Evolutionary conservation across 2,888 invertebrate genomes (phyloP), one percentile per base, ranked within the genome.

Genomic region (Pyrocoelia pectoralis): DNA sequence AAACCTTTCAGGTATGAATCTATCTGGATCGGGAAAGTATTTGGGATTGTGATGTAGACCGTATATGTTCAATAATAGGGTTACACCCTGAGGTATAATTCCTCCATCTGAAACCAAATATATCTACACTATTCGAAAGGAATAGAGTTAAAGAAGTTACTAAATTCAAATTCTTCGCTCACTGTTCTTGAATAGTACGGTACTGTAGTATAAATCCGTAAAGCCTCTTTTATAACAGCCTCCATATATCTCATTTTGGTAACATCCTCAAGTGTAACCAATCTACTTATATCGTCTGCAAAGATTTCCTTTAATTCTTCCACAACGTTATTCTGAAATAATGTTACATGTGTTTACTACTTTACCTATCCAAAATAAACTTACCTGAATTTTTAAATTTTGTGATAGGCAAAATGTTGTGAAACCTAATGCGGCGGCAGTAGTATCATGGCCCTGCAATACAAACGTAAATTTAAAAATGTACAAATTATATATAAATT

Each of bases 201-300:
- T 0, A 84, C 85, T 0, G 84, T 79, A 0, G 85, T 84, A 66
- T 79, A 85, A 6, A 85, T 58, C 6, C 85, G 73, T 40, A 85
- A 75, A 0, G 82, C 74, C 71, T 85, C 85, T 65, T 83, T 85
- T 38, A 85, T 82, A 0, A 84, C 84, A 28, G 79, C 67, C 51
- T 85, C 85, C 67, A 85, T 78, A 70, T 84, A 85, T 71, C 83
- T 83, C 84, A 85, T 84, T 68, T 84, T 79, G 51, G 80, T 75
- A 5, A 85, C 67, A 56, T 85, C 84, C 61, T 76, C 72, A 52
- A 72, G 60, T 0, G 75, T 76, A 1, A 71, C 68, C 4, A 40
- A 1, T 56, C 68, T 61, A 6, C 49, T 41, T 50, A 59, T 57
- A 60, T 75, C 68, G 33, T 75, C 66, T 1, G 71, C 75, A 49